Conservation (phyloP, 2,888 invertebrate genomes). For the Laspeyria flexula region DNA sequence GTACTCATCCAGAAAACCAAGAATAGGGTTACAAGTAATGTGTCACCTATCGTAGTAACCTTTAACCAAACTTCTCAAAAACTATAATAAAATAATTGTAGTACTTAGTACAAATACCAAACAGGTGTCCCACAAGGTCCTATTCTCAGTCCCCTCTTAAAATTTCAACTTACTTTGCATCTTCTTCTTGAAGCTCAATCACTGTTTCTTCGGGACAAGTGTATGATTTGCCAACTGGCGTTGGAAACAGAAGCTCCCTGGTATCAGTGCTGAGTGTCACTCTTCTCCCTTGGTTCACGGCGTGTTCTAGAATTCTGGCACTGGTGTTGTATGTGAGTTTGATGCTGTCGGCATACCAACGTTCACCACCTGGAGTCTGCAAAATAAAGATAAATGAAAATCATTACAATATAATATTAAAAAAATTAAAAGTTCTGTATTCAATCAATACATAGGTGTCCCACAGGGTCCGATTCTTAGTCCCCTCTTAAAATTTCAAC, state of each 20-base stretch:
- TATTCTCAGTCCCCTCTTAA: not conserved
- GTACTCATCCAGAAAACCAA: too few relatives aligned
- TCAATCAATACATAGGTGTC: not conserved
- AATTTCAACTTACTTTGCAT: slow-evolving; percentile 64
- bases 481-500: slow-evolving; percentile 19
- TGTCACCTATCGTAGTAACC: too few relatives aligned
- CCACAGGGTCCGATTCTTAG: not conserved
- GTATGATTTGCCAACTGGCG: slow-evolving; percentile 95
- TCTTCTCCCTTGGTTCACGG: slow-evolving; percentile 83
- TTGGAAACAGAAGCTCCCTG: slow-evolving; percentile 90
- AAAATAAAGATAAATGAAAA: not conserved
- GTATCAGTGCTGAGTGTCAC: slow-evolving; percentile 85
- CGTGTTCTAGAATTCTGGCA: slow-evolving; percentile 86
- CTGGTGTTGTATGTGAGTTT: slow-evolving; percentile 91
- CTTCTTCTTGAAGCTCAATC: slow-evolving; percentile 87
- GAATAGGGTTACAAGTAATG: too few relatives aligned
- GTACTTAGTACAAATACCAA: not conserved
- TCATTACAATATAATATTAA: not conserved
- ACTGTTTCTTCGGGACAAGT: slow-evolving; percentile 90
- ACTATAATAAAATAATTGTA: too few relatives aligned
- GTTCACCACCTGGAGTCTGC: slow-evolving; percentile 94
- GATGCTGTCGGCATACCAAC: slow-evolving; percentile 94
- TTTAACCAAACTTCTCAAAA: too few relatives aligned
- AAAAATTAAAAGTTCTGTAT: not conserved
- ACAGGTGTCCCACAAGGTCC: not conserved